Evolutionary conservation across 1,140 invertebrate genomes (phyloP).

Genomic region (Diprion similis): DNA sequence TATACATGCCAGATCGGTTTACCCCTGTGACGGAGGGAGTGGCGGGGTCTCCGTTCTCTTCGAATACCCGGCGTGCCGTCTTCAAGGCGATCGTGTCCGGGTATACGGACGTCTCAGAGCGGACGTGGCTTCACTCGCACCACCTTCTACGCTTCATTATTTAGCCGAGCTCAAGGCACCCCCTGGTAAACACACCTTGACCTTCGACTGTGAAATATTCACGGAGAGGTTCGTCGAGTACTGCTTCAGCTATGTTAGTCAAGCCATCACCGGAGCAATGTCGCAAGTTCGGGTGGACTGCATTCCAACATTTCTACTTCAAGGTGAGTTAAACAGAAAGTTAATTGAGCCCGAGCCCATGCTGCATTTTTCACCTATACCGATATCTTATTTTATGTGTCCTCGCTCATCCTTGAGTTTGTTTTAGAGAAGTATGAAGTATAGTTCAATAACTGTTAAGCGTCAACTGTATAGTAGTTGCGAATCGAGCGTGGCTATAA

Average conservation of each 20-base stretch:
- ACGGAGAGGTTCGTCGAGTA: conserved; percentile 82
- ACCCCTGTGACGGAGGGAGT: conserved; percentile 75
- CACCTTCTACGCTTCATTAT: conserved; percentile 56
- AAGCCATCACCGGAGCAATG: conserved; percentile 80
- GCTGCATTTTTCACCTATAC: too few species aligned
- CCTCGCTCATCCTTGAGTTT: background rate
- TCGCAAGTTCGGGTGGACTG: conserved; percentile 82
- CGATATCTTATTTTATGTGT: conserved; percentile 8
- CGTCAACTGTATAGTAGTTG: too few species aligned
- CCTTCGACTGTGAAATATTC: conserved; percentile 84
- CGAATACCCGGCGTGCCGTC: conserved; percentile 81
- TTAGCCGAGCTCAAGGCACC: conserved; percentile 62
- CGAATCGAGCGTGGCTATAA: too few species aligned
- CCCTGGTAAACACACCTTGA: conserved; percentile 74
- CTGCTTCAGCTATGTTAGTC: conserved; percentile 85
- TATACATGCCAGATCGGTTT: conserved; percentile 79
- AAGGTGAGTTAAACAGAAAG: conserved; percentile 64
- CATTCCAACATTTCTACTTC: conserved; percentile 78
- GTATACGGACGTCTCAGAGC: conserved; percentile 74
- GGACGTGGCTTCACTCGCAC: conserved; percentile 70
- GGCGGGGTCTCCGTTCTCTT: conserved; percentile 77
- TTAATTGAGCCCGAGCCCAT: background rate
- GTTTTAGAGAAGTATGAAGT: too few species aligned
- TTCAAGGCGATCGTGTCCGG: conserved; percentile 77
- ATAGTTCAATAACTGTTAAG: too few species aligned